Percentiles rank a stretch among this genome's conserved stretches.
Conservation (phyloP, 2,888 invertebrate genomes). For the Thyatira batis region DNA sequence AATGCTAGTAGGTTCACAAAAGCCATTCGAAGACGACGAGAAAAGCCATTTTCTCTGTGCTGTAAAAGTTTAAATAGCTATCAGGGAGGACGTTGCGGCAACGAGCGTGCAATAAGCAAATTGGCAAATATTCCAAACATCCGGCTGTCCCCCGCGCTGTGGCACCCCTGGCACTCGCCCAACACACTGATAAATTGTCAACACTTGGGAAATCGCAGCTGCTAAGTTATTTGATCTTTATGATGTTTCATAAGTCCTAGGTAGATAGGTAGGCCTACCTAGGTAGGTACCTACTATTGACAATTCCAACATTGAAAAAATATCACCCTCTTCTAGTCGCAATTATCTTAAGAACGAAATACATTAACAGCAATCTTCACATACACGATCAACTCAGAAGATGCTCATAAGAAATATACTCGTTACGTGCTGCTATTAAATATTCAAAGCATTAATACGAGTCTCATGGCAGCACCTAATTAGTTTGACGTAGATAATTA, state of each 20-base stretch:
- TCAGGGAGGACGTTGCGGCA: neutral
- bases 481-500: slow-evolving; percentile 10
- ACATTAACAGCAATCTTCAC: neutral
- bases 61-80: neutral
- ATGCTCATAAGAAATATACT: neutral
- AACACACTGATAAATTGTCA: neutral
- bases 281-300: too few relatives aligned
- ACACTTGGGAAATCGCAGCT: neutral
- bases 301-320: too few relatives aligned
- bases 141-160: slow-evolving; percentile 2
- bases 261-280: too few relatives aligned
- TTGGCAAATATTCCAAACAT: slow-evolving; percentile 6
- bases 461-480: neutral
- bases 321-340: neutral
- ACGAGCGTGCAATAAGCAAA: slow-evolving; percentile 8
- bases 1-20: neutral
- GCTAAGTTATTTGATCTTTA: neutral
- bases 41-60: neutral
- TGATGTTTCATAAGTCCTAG: neutral
- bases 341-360: neutral
- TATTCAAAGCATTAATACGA: neutral
- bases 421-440: neutral
- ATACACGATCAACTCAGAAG: neutral
- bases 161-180: neutral
- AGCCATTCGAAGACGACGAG: neutral